These are phyloP conservation scores for Acanthosepion lycidas DNA, from an alignment of 2,888 invertebrate species.

Conservation along the genomic window DNA sequence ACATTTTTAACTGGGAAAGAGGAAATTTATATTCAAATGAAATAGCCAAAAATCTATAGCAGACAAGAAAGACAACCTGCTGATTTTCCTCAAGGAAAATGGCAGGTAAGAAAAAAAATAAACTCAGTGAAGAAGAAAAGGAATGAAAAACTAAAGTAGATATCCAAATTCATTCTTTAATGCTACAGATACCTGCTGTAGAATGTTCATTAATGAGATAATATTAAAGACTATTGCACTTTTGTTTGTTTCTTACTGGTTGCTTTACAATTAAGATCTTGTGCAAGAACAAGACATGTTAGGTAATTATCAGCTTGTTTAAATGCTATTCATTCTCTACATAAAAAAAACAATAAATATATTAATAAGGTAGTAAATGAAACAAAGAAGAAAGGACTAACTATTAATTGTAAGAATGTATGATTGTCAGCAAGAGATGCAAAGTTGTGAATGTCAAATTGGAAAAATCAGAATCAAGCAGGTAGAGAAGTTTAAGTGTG, in stretches of 20 bases:
- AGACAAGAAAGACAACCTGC: neutral
- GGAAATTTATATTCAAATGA: neutral
- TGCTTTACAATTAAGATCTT: too few relatives aligned
- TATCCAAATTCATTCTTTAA: neutral
- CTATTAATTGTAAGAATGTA: too few relatives aligned
- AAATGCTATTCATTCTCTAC: too few relatives aligned
- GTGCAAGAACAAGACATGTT: too few relatives aligned
- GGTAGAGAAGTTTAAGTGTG: too few relatives aligned
- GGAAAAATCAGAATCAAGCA: too few relatives aligned
- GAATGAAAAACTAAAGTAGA: neutral
- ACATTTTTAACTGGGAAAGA: neutral
- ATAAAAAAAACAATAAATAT: too few relatives aligned
- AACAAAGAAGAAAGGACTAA: too few relatives aligned
- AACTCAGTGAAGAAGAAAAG: neutral
- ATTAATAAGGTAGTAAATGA: too few relatives aligned
- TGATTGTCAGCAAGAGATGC: too few relatives aligned
- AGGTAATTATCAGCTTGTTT: too few relatives aligned
- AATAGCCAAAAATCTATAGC: neutral
- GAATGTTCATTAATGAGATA: neutral
- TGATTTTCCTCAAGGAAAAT: neutral
- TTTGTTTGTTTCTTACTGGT: neutral
- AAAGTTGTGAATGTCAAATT: too few relatives aligned
- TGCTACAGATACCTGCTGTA: neutral
- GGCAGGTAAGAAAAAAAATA: neutral
- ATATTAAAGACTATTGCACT: neutral